Conservation (phyloP, 2,113 vertebrate species). For the Hemiscyllium ocellatum region DNA sequence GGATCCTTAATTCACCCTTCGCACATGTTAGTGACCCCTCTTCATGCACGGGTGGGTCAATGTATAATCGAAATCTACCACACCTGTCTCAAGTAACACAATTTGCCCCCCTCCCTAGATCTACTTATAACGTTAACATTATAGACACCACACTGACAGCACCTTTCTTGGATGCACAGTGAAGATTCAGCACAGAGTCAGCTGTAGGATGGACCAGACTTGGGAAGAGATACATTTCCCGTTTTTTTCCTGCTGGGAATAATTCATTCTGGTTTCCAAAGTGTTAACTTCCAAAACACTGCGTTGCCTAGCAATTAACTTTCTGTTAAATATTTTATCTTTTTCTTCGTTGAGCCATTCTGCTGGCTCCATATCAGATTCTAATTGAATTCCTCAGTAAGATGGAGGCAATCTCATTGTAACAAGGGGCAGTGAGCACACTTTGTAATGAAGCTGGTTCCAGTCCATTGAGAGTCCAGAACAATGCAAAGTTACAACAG, state of each 20-base stretch:
- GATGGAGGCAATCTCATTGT: neutral
- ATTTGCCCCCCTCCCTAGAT: neutral
- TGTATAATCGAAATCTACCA: no score
- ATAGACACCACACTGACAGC: neutral
- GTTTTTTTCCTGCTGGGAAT: neutral
- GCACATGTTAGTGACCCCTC: neutral
- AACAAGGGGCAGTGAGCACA: neutral
- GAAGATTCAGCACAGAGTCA: neutral
- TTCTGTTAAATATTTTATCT: slow-evolving; percentile 2
- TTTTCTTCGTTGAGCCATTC: neutral
- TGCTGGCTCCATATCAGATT: neutral
- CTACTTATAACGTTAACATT: neutral
- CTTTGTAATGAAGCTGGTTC: slow-evolving; percentile 24
- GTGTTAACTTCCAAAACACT: neutral
- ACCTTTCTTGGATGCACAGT: neutral
- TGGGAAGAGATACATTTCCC: neutral
- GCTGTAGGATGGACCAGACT: neutral
- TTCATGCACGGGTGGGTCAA: neutral
- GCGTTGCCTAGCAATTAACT: neutral
- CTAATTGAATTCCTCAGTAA: neutral
- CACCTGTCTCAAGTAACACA: neutral
- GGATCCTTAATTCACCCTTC: neutral
- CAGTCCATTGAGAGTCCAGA: slow-evolving; percentile 6
- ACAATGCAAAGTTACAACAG: slow-evolving; percentile 28
- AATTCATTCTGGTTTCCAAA: neutral